Evolutionary conservation across 2,888 invertebrate genomes (phyloP).

Genomic region (Andrena marginata): DNA sequence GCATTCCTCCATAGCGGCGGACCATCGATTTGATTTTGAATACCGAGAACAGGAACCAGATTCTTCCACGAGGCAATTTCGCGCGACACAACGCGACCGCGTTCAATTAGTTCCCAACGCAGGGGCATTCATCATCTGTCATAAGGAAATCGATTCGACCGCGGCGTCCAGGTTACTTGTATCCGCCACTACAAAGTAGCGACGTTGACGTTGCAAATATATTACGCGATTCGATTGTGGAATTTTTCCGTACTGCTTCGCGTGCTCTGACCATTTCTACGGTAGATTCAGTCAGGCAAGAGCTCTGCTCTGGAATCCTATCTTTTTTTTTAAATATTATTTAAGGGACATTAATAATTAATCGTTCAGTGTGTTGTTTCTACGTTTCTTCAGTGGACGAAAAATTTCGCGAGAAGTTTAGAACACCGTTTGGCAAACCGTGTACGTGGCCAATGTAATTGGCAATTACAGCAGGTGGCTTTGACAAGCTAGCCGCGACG

Average conservation of each 20-base stretch:
- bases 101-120: constrained; percentile 49
- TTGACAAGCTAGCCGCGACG: constrained; percentile 61
- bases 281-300: no score
- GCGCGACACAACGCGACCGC: constrained; percentile 7
- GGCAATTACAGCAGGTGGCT: constrained; percentile 72
- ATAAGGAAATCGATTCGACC: neutral
- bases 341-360: neutral
- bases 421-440: constrained; percentile 51
- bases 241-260: no score
- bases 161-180: no score
- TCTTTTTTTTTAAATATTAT: neutral
- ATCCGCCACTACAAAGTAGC: neutral
- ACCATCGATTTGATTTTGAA: constrained; percentile 78
- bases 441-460: constrained; percentile 64
- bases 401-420: constrained; percentile 37
- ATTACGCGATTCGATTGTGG: neutral
- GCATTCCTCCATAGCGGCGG: constrained; percentile 78
- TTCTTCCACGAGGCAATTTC: constrained; percentile 51
- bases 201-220: neutral
- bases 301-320: no score
- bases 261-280: no score
- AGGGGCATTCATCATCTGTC: neutral
- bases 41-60: constrained; percentile 64
- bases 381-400: constrained; percentile 16
- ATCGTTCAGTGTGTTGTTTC: neutral